Conservation (phyloP, 2,888 invertebrate species). For the Tortrix viridana region DNA sequence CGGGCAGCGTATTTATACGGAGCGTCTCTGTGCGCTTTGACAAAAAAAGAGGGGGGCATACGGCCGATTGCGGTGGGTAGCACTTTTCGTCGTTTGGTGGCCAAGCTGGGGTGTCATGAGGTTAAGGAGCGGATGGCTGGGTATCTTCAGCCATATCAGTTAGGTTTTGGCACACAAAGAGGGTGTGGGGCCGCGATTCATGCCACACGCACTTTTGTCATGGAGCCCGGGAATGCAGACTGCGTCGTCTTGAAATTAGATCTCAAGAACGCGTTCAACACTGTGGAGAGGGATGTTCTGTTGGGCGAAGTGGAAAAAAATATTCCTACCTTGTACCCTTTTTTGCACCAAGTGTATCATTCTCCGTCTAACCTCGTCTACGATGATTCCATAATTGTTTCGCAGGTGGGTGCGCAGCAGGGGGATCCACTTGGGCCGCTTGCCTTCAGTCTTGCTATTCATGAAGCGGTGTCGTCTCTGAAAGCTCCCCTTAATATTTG, state of each 20-base stretch:
- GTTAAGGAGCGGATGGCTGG: constrained; percentile 5
- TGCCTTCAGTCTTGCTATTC: background rate
- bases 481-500: background rate
- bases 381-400: background rate
- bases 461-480: background rate
- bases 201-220: constrained; percentile 1
- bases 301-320: constrained; percentile 2
- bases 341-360: background rate
- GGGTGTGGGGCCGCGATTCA: constrained; percentile 30
- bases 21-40: constrained; percentile 9
- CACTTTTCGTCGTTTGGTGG: constrained; percentile 5
- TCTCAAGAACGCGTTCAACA: constrained; percentile 23
- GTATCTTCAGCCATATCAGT: constrained; percentile 14
- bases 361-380: background rate
- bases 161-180: constrained; percentile 20
- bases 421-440: background rate
- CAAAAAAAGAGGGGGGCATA: constrained; percentile 27
- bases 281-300: constrained; percentile 16
- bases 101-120: constrained; percentile 15
- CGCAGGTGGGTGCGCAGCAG: constrained; percentile 2
- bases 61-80: constrained; percentile 26
- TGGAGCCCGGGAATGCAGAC: background rate
- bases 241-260: constrained; percentile 23
- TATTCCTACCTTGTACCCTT: constrained; percentile 8
- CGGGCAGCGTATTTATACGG: constrained; percentile 10